These are phyloP conservation scores for Vimba vimba DNA, from an alignment of 2,113 vertebrate species.

Conservation along the genomic window DNA sequence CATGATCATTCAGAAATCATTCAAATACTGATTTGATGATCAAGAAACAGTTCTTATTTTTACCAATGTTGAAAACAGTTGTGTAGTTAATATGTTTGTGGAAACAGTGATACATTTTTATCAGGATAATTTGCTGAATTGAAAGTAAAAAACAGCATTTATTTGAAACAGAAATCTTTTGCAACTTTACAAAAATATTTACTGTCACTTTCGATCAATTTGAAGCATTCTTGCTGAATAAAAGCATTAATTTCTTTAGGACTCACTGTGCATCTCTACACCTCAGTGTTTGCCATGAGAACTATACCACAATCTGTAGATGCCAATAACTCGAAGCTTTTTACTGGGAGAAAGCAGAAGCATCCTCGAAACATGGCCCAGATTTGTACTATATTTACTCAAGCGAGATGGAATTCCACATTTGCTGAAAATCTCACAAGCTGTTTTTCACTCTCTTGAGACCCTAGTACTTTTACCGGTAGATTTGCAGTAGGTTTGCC, in stretches of 20 bases:
- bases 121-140: neutral
- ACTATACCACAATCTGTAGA: neutral
- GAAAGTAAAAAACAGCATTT: neutral
- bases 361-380: conserved; percentile 13
- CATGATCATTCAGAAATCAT: neutral
- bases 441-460: conserved; percentile 24
- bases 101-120: neutral
- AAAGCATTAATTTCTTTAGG: neutral
- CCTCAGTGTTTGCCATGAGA: neutral
- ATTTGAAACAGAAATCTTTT: neutral
- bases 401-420: conserved; percentile 15
- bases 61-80: neutral
- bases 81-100: neutral
- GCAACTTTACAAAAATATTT: too few relatives aligned
- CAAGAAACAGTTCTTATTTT: neutral
- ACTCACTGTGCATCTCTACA: neutral
- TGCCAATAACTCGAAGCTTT: neutral
- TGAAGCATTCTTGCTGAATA: too few relatives aligned
- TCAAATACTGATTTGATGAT: neutral
- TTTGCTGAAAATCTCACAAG: conserved; percentile 24
- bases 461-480: neutral
- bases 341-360: conserved; percentile 8
- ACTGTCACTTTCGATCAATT: too few relatives aligned
- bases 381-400: conserved; percentile 34
- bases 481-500: neutral